phyloP scores from a whole-genome alignment of 2,888 invertebrate species.

The Catocala sponsa region DNA sequence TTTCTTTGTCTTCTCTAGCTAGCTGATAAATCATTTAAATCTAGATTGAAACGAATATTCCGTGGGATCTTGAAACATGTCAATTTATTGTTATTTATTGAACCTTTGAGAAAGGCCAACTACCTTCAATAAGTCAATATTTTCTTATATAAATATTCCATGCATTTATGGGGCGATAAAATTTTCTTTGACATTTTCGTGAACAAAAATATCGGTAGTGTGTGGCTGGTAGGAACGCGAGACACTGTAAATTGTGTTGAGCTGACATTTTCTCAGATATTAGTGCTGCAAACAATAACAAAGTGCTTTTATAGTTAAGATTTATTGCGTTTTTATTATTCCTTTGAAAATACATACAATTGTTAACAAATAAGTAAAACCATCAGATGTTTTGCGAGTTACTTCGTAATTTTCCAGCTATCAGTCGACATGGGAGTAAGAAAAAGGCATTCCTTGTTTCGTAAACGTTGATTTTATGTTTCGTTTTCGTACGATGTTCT shows the following conservation, averaged over 20 bases:
- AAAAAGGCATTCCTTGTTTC: constrained; percentile 4
- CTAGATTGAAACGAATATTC: constrained; percentile 22
- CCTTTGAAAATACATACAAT: background rate
- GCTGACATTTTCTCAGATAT: constrained; percentile 37
- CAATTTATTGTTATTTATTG: constrained; percentile 31
- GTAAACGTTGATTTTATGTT: constrained; percentile 16
- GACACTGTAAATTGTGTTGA: constrained; percentile 38
- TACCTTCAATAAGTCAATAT: constrained; percentile 33
- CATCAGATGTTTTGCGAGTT: background rate
- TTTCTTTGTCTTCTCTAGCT: too few relatives aligned
- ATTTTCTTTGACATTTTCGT: constrained; percentile 45
- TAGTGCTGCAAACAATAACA: constrained; percentile 35
- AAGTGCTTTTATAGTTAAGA: constrained; percentile 20
- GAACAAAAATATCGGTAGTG: constrained; percentile 39
- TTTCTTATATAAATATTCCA: constrained; percentile 43
- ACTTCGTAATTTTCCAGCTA: background rate
- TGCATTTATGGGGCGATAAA: constrained; percentile 45
- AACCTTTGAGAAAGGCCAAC: constrained; percentile 21
- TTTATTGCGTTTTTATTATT: constrained; percentile 16
- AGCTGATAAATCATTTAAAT: background rate
- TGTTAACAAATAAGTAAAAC: constrained; percentile 1
- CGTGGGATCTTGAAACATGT: constrained; percentile 14
- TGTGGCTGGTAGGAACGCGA: constrained; percentile 21
- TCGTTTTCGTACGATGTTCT: constrained; percentile 24
- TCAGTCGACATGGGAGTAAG: background rate